Percentiles rank a stretch among this genome's conserved stretches.
Conservation (phyloP, 2,113 vertebrate genomes). For the Myotis lucifugus region DNA sequence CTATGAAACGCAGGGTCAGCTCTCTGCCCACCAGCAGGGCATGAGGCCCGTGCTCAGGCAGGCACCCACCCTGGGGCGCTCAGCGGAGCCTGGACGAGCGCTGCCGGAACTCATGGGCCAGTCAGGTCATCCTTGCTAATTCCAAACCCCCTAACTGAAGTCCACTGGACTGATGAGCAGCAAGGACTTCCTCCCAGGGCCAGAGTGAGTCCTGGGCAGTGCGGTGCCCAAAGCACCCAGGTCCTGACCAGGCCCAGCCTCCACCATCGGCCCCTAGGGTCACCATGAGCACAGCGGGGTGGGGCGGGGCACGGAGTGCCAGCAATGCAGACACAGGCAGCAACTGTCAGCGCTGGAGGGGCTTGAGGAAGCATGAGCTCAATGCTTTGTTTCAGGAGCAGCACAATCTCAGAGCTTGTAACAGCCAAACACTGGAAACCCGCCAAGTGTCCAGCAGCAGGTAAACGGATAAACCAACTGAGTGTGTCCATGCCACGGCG, state of each 20-base stretch:
- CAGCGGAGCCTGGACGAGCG: neutral
- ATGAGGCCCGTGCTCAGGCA: no score
- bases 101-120: no score
- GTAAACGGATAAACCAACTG: neutral
- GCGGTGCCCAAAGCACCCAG: neutral
- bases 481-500: fast-evolving
- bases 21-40: neutral
- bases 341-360: neutral
- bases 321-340: neutral
- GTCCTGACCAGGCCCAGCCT: neutral
- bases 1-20: neutral
- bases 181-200: neutral
- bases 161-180: neutral
- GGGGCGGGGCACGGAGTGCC: fast-evolving
- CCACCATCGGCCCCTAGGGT: neutral
- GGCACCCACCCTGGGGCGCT: neutral
- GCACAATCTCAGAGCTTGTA: neutral
- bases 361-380: neutral
- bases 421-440: neutral
- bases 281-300: fast-evolving
- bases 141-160: neutral
- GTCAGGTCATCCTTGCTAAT: neutral
- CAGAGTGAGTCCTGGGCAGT: neutral
- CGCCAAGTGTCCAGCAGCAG: neutral
- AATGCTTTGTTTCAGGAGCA: neutral